Conservation (phyloP, 1,140 invertebrate species). For the Calosoma granatense region DNA sequence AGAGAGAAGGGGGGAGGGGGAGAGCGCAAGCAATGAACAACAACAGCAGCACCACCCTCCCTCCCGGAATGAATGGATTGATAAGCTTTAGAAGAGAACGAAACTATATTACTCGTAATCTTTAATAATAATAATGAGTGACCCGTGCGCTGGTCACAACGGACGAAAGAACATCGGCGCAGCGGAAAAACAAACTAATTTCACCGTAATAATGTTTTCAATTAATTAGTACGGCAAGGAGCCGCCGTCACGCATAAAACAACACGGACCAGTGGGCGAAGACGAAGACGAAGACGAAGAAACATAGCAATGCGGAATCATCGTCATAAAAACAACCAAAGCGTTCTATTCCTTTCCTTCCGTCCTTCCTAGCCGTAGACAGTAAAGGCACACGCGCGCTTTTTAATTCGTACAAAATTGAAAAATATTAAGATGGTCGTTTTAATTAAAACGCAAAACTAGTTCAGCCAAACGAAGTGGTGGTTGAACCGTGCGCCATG, state of each 20-base stretch:
- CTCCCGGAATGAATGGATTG: background rate
- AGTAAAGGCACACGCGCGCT: background rate
- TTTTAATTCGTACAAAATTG: background rate
- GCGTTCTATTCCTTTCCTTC: too few relatives aligned
- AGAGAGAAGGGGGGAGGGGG: background rate
- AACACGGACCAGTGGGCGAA: too few relatives aligned
- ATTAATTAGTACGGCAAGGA: background rate
- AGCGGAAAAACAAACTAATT: conserved; percentile 1
- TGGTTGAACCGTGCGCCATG: too few relatives aligned
- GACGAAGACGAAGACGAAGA: background rate
- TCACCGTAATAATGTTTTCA: background rate
- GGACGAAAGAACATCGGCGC: background rate
- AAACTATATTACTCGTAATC: background rate
- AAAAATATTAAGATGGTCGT: background rate
- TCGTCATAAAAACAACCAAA: too few relatives aligned
- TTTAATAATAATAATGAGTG: background rate
- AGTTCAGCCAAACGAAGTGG: background rate
- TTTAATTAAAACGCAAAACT: background rate
- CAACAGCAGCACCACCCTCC: too few relatives aligned
- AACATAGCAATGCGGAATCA: background rate
- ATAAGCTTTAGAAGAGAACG: background rate
- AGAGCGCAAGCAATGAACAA: background rate
- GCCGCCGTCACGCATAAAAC: background rate
- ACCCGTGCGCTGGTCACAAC: background rate
- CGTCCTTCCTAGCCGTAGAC: too few relatives aligned